phyloP scores from a whole-genome alignment of 2,888 invertebrate species.

The Helleia helle region DNA sequence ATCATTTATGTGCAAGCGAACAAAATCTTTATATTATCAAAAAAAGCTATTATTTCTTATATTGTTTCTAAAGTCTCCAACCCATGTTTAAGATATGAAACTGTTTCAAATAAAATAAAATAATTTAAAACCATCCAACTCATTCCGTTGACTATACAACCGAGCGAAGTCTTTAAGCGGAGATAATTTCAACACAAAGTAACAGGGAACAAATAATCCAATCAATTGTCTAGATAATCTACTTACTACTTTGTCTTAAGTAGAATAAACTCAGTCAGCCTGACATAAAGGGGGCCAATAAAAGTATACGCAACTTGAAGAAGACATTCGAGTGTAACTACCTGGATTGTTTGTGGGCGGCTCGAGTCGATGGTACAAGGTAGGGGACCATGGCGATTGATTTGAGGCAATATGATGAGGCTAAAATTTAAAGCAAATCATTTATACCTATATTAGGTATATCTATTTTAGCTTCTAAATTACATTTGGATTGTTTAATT shows the following conservation, averaged over 20 bases:
- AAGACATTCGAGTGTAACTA: constrained; percentile 54
- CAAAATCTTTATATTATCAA: no score
- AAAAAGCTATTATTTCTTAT: no score
- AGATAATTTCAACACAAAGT: constrained; percentile 9
- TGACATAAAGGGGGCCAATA: constrained; percentile 28
- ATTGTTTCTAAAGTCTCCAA: no score
- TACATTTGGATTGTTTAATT: no score
- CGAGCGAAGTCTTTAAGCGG: constrained; percentile 1
- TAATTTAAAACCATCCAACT: no score
- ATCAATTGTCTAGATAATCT: constrained; percentile 12
- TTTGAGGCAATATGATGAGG: no score
- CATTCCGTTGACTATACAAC: neutral
- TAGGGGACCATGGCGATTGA: constrained; percentile 17
- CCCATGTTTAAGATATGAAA: no score
- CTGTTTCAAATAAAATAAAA: no score
- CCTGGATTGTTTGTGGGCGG: constrained; percentile 40
- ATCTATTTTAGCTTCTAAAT: no score
- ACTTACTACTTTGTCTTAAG: constrained; percentile 10
- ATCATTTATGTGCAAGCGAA: no score
- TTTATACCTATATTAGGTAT: no score
- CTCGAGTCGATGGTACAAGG: constrained; percentile 32
- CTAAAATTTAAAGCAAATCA: no score
- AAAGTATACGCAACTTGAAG: constrained; percentile 42
- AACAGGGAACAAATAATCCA: constrained; percentile 5
- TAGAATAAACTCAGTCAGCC: constrained; percentile 10